These are phyloP conservation scores for Leucoma salicis DNA, from an alignment of 2,888 invertebrate genomes.

Conservation along the genomic window DNA sequence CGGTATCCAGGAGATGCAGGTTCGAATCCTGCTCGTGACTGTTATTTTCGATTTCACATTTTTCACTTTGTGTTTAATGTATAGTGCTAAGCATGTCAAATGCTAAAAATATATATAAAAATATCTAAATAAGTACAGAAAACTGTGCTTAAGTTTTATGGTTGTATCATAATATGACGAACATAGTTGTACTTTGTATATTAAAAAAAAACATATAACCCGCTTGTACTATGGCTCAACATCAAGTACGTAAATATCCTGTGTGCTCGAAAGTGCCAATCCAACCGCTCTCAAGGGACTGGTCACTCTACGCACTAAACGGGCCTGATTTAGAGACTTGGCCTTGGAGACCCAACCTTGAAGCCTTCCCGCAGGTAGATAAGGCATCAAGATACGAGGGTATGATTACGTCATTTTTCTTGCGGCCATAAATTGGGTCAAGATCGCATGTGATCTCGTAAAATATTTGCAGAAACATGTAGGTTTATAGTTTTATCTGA, in stretches of 20 bases:
- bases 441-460: not conserved
- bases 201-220: too few relatives aligned
- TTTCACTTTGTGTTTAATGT: too few relatives aligned
- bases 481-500: not conserved
- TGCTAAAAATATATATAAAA: too few relatives aligned
- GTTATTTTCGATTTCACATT: too few relatives aligned
- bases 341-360: not conserved
- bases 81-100: too few relatives aligned
- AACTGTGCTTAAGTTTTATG: too few relatives aligned
- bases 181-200: too few relatives aligned
- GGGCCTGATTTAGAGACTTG: conserved; percentile 18
- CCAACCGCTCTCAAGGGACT: conserved; percentile 23
- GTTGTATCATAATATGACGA: too few relatives aligned
- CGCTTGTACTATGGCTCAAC: too few relatives aligned
- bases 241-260: conserved; percentile 3
- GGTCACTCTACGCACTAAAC: conserved; percentile 21
- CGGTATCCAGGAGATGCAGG: too few relatives aligned
- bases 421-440: not conserved
- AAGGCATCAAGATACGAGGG: not conserved
- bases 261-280: conserved; percentile 29
- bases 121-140: too few relatives aligned
- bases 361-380: conserved; percentile 1
- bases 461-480: not conserved
- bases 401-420: not conserved
- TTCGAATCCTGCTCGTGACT: too few relatives aligned